These are phyloP conservation scores for Linhomoeus sp. DNA, from an alignment of 2,888 invertebrate genomes.

Conservation along the genomic window DNA sequence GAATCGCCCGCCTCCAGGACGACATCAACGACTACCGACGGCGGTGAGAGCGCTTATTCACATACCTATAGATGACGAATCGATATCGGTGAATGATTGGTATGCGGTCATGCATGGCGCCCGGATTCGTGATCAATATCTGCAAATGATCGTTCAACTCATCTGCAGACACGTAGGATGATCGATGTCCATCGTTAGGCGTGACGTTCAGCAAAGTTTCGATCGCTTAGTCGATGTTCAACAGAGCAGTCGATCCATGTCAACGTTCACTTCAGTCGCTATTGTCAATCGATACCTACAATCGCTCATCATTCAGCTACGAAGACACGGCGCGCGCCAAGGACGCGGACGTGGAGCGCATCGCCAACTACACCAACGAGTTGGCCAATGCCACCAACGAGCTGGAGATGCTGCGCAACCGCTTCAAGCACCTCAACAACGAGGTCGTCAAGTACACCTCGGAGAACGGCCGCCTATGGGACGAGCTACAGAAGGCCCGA, in stretches of 20 bases:
- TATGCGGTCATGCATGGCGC: too few relatives aligned
- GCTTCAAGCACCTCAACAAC: conserved; percentile 23
- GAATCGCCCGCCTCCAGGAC: conserved; percentile 31
- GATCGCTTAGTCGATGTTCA: too few relatives aligned
- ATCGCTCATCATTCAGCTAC: conserved; percentile 11
- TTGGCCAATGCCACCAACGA: conserved; percentile 23
- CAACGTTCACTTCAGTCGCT: too few relatives aligned
- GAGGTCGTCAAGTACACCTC: conserved; percentile 23
- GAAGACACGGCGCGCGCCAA: conserved; percentile 24
- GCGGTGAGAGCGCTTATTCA: conserved; percentile 10
- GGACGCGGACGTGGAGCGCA: conserved; percentile 21
- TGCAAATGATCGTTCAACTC: too few relatives aligned
- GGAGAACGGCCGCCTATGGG: conserved; percentile 24
- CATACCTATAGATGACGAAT: too few relatives aligned
- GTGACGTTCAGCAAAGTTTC: too few relatives aligned
- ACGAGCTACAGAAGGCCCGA: conserved; percentile 25
- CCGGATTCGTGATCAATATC: too few relatives aligned
- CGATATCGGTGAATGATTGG: too few relatives aligned
- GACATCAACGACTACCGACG: conserved; percentile 29
- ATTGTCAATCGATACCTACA: too few relatives aligned
- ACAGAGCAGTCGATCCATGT: too few relatives aligned
- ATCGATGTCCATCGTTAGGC: too few relatives aligned
- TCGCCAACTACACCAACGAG: conserved; percentile 20
- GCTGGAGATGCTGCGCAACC: conserved; percentile 24
- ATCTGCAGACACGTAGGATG: too few relatives aligned